Evolutionary conservation across 2,888 invertebrate genomes (phyloP).

Genomic region (Timandra comae): DNA sequence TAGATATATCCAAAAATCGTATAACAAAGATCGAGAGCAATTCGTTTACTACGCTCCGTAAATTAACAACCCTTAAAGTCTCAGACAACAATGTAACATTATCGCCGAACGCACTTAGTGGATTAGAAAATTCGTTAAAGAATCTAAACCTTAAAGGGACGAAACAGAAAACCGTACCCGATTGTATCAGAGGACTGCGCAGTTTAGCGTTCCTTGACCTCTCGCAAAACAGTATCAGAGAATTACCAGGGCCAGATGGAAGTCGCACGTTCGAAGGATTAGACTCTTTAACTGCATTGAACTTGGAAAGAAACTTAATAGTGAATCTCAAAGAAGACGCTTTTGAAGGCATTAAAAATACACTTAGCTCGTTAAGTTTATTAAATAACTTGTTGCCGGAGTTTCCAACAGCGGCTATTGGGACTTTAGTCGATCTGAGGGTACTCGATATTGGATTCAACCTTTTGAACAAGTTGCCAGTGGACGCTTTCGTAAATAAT

Average conservation of each 20-base stretch:
- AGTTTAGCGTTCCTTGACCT: constrained; percentile 92
- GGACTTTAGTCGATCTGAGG: constrained; percentile 85
- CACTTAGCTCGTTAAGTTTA: constrained; percentile 90
- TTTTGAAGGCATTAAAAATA: constrained; percentile 86
- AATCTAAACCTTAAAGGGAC: constrained; percentile 94
- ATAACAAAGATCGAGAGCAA: constrained; percentile 83
- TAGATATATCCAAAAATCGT: constrained; percentile 90
- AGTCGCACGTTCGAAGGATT: constrained; percentile 84
- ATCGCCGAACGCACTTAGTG: constrained; percentile 82
- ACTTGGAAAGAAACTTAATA: constrained; percentile 91
- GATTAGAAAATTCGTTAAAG: constrained; percentile 87
- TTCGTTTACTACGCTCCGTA: constrained; percentile 83
- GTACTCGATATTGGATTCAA: constrained; percentile 96
- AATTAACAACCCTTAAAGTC: constrained; percentile 87
- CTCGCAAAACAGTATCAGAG: constrained; percentile 90
- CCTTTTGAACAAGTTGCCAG: constrained; percentile 87
- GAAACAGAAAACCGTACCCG: constrained; percentile 86
- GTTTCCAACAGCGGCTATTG: constrained; percentile 89
- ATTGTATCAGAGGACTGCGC: constrained; percentile 84
- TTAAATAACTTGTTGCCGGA: constrained; percentile 92
- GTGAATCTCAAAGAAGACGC: constrained; percentile 85
- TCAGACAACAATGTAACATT: constrained; percentile 92
- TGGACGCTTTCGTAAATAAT: constrained; percentile 87
- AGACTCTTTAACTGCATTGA: constrained; percentile 89
- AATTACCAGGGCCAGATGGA: constrained; percentile 84